Conservation (phyloP, 2,797 vertebrate species). For the Tiaroga cobitis region DNA sequence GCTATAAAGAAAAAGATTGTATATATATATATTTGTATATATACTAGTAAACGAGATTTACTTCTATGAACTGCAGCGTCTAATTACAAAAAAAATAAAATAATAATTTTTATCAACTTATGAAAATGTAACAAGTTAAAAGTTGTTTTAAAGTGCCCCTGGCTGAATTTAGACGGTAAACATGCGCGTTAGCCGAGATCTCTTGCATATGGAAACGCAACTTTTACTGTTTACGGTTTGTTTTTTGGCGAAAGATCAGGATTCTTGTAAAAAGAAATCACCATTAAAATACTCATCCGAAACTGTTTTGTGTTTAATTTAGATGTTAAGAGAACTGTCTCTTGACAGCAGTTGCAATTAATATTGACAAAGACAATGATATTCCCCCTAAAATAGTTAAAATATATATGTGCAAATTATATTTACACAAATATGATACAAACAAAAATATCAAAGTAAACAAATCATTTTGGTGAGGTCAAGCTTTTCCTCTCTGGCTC, state of each 20-base stretch:
- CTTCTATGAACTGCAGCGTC: slow-evolving; percentile 75
- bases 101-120: slow-evolving; percentile 62
- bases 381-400: neutral
- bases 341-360: neutral
- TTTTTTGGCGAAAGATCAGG: slow-evolving; percentile 21
- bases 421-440: slow-evolving; percentile 10
- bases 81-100: slow-evolving; percentile 70
- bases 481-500: slow-evolving; percentile 33
- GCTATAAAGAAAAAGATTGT: slow-evolving; percentile 53
- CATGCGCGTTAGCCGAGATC: slow-evolving; percentile 25
- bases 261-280: slow-evolving; percentile 33
- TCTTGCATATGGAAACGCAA: slow-evolving; percentile 13
- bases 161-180: slow-evolving; percentile 45
- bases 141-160: slow-evolving; percentile 41
- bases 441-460: slow-evolving; percentile 12
- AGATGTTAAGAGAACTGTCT: slow-evolving; percentile 25
- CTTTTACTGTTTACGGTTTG: slow-evolving; percentile 8
- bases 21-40: slow-evolving; percentile 64
- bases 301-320: slow-evolving; percentile 10
- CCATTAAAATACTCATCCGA: slow-evolving; percentile 11
- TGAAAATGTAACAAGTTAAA: slow-evolving; percentile 54
- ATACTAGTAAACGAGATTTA: slow-evolving; percentile 74
- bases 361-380: slow-evolving; percentile 5
- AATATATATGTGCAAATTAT: neutral
- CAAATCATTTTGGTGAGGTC: slow-evolving; percentile 46